Base-by-base conservation (phyloP, 1,140 invertebrate species). In the Conus ventricosus region DNA sequence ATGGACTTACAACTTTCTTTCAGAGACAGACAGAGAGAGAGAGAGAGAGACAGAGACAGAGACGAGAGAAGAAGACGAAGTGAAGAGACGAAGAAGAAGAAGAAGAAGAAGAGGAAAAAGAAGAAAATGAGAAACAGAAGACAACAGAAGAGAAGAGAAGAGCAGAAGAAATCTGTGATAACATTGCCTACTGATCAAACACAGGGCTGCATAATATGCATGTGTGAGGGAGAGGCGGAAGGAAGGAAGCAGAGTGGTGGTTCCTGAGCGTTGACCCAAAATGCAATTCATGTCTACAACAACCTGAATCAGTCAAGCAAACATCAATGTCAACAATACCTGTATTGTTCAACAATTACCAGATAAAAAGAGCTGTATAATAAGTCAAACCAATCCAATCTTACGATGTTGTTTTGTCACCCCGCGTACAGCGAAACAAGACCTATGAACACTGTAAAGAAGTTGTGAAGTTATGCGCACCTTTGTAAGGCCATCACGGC, bases 321-420 rank as follows among this genome's bases (percentile, higher is more conserved):
- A 71, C 67, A 71, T 71, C 67, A 71, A 20, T 23, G 67, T 71
- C 67, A 71, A 71, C 67, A 71, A 71, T 71, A 71, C 67, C 67
- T 71, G 67, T n/a, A 71, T 20, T 71, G 11, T 60, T 60, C 57
- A 60, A 60, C 57, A 60, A 60, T 60, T 15, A 60, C 8, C 8
- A 60, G 57, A 60, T 60, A 39, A 39, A 39, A 39, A 39, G 39
- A 39, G 39, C 39, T 39, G 39, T 39, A 39, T 39, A 39, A 39
- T 39, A 39, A 39, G 39, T 39, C 39, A 39, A 39, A 39, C 39
- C 39, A 39, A 39, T 39, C 39, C 39, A 39, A 39, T 39, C 39
- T 39, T 39, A 39, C 39, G 39, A 39, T 39, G 39, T 39, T 39
- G 39, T 39, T 39, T 39, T 39, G 39, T 39, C 39, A 39, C 39